Evolutionary conservation across 2,888 invertebrate species (phyloP).

Genomic region (Rhamphomyia laevipes): DNA sequence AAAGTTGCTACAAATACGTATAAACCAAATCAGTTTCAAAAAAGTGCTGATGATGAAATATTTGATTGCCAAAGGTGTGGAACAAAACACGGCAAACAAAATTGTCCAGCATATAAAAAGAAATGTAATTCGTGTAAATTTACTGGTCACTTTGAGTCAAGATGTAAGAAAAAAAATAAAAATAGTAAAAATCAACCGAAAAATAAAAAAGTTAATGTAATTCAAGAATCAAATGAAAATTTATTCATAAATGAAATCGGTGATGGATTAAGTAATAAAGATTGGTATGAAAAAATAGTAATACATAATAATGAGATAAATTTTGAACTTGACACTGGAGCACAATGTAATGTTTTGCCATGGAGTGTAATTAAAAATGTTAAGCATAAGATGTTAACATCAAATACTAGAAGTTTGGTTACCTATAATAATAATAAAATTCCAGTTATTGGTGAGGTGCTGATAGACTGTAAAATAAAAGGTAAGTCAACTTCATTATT

Average conservation of each 20-base stretch:
- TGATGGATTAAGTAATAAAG: neutral
- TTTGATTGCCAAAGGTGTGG: neutral
- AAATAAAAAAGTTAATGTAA: neutral
- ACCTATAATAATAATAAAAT: neutral
- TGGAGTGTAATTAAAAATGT: neutral
- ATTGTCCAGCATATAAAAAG: conserved; percentile 7
- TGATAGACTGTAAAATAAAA: neutral
- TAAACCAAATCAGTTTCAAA: too few relatives aligned
- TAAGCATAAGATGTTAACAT: neutral
- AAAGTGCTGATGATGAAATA: too few relatives aligned
- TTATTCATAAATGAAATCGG: neutral
- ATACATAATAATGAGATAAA: neutral
- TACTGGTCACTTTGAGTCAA: conserved; percentile 2
- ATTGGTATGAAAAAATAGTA: conserved; percentile 3
- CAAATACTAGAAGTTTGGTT: neutral
- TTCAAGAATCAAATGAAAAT: neutral
- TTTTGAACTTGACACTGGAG: neutral
- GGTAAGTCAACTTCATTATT: neutral
- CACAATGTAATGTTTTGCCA: neutral
- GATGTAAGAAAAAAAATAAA: neutral
- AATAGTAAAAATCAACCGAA: neutral
- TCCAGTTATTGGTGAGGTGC: neutral
- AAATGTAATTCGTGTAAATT: conserved; percentile 1
- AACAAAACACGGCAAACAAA: neutral
- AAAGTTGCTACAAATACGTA: too few relatives aligned